A percentile compares a stretch with the other conserved stretches of the same genome.
Evolutionary conservation across 2,113 vertebrate genomes (phyloP).

Genomic region (Platysternon megacephalum): DNA sequence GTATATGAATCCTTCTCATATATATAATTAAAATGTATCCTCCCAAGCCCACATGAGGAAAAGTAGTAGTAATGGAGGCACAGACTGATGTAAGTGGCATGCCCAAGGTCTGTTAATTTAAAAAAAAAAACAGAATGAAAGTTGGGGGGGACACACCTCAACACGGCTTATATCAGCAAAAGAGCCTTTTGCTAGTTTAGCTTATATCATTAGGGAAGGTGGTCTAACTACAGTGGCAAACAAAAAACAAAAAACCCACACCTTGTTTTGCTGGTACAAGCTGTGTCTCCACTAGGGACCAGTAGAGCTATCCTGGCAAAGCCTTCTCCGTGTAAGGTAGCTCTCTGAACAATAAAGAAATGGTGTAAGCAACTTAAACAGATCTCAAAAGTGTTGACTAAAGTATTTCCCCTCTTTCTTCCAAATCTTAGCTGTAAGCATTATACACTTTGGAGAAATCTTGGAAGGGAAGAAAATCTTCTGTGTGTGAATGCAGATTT

Average conservation of each 20-base stretch:
- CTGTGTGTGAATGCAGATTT: constrained; percentile 22
- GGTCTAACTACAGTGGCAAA: background rate
- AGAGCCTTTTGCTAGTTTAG: background rate
- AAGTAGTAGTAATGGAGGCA: background rate
- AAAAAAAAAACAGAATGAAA: background rate
- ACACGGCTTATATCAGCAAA: background rate
- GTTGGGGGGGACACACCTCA: too few species aligned
- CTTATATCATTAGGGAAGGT: background rate
- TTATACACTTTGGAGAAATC: constrained; percentile 14
- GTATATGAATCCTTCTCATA: background rate
- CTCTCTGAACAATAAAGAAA: background rate
- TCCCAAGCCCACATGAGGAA: background rate
- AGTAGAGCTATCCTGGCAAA: background rate
- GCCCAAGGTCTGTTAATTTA: accelerated
- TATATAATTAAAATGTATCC: background rate
- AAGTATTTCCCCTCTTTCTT: background rate
- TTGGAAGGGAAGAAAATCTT: constrained; percentile 26
- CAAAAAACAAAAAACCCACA: background rate
- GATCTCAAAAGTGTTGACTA: background rate
- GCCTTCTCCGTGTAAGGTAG: background rate
- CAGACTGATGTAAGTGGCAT: background rate
- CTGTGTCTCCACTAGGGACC: background rate
- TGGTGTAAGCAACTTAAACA: background rate
- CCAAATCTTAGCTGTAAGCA: constrained; percentile 12
- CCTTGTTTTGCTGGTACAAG: background rate